These are phyloP conservation scores for Phyllostomus hastatus DNA, from an alignment of 2,113 vertebrate genomes.

Conservation along the genomic window DNA sequence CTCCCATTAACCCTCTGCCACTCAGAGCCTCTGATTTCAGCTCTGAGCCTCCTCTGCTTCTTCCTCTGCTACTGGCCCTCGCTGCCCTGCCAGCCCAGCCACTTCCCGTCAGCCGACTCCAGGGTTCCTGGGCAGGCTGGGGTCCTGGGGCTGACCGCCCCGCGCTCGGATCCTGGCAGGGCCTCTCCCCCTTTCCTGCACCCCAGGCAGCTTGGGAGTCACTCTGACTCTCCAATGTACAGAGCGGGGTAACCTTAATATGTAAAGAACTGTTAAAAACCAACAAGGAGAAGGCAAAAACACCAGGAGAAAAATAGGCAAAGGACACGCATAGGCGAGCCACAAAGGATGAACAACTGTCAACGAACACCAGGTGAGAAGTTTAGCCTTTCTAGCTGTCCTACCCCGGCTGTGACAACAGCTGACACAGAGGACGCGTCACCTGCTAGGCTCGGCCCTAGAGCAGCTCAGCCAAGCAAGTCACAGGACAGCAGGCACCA, in stretches of 20 bases:
- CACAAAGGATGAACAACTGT: neutral
- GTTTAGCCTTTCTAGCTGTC: neutral
- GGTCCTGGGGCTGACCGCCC: neutral
- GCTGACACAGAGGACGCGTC: fast-evolving
- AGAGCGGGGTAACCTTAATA: neutral
- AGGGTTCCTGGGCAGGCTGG: neutral
- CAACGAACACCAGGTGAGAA: neutral
- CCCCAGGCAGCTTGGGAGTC: neutral
- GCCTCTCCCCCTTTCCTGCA: neutral
- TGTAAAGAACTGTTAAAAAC: slow-evolving; percentile 23
- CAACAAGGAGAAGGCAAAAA: neutral
- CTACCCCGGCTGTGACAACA: fast-evolving
- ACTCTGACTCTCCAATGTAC: neutral
- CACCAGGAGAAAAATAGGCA: neutral
- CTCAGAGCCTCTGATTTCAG: neutral
- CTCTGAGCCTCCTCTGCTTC: neutral
- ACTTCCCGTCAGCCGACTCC: neutral
- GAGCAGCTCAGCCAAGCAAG: neutral
- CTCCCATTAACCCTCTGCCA: slow-evolving; percentile 53
- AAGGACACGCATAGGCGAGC: neutral
- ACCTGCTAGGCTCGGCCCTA: fast-evolving
- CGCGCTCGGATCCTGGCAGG: neutral
- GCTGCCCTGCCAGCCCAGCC: neutral
- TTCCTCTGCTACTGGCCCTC: neutral
- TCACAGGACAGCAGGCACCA: fast-evolving